Percentiles rank a stretch among this genome's conserved stretches.
phyloP scores from a whole-genome alignment of 2,797 vertebrate genomes.

The Atherinosoma microstoma region DNA sequence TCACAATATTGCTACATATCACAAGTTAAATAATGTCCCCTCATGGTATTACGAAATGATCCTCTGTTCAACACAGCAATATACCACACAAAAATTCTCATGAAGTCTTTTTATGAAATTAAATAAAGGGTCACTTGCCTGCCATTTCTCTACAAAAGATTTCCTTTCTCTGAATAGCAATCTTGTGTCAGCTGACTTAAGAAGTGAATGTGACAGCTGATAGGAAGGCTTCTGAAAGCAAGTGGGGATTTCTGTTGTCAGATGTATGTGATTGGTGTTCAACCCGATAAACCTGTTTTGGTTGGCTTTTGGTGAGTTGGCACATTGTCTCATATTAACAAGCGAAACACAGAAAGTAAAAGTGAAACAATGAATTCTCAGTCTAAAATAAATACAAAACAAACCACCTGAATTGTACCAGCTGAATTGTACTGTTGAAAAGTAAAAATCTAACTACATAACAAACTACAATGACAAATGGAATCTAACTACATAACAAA shows the following conservation, averaged over 20 bases:
- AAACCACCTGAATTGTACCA: no score
- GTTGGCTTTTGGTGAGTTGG: not conserved
- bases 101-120: not conserved
- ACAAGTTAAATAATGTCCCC: no score
- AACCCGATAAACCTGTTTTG: not conserved
- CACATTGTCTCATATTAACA: not conserved
- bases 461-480: no score
- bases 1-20: not conserved
- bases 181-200: not conserved
- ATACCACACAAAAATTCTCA: not conserved
- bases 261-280: not conserved
- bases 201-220: not conserved
- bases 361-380: not conserved
- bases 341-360: conserved; percentile 6
- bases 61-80: not conserved
- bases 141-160: conserved; percentile 2
- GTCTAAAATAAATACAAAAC: not conserved
- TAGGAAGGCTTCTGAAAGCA: not conserved
- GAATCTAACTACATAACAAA: no score
- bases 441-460: no score
- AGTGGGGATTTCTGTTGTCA: not conserved
- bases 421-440: no score
- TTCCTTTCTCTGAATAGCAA: not conserved
- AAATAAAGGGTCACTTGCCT: not conserved
- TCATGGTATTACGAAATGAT: not conserved